phyloP scores from a whole-genome alignment of 2,888 invertebrate species.

The Lasioglossum morio region DNA sequence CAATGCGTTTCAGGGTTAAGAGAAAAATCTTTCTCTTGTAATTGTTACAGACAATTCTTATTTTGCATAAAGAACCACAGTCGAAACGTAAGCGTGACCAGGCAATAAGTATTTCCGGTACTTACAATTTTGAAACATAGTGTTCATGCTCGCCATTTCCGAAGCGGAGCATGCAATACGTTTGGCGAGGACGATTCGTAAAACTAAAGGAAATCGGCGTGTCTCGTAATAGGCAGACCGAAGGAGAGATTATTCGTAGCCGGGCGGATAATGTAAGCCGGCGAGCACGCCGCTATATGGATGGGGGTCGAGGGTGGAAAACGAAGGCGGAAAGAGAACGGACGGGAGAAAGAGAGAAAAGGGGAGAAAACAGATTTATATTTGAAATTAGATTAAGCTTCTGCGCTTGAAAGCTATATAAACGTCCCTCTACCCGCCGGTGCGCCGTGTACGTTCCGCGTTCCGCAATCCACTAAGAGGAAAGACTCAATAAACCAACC shows the following conservation, averaged over 20 bases:
- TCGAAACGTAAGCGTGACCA: not conserved
- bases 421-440: constrained; percentile 79
- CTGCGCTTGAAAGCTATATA: constrained; percentile 85
- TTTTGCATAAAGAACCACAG: not conserved
- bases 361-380: constrained; percentile 84
- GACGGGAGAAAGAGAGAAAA: constrained; percentile 56
- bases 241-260: constrained; percentile 77
- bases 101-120: not conserved
- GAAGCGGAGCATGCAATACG: constrained; percentile 2
- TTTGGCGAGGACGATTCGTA: constrained; percentile 31
- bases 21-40: not conserved
- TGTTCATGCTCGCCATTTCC: not conserved
- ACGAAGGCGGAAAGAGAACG: constrained; percentile 57
- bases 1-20: no score
- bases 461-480: constrained; percentile 78
- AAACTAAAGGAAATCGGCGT: constrained; percentile 53
- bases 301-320: constrained; percentile 58
- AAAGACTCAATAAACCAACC: constrained; percentile 83
- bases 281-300: constrained; percentile 67
- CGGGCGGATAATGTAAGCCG: constrained; percentile 75
- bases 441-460: constrained; percentile 73
- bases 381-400: constrained; percentile 85
- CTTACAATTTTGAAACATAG: not conserved
- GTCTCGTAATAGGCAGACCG: constrained; percentile 69
- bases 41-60: no score